Evolutionary conservation across 2,888 invertebrate species (phyloP), one percentile per base, ranked within the genome.

Genomic region (Macroteleia sp.): DNA sequence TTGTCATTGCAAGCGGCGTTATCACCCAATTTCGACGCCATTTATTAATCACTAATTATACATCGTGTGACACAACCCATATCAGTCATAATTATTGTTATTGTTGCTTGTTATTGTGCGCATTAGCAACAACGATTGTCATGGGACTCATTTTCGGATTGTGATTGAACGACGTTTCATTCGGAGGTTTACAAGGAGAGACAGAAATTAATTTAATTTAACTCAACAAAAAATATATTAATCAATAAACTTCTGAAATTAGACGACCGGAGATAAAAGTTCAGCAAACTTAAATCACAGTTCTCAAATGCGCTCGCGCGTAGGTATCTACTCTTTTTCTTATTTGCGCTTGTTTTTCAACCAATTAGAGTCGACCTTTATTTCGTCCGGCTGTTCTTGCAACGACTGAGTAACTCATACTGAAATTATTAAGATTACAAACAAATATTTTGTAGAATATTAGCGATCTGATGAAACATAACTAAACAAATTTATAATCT

Each of bases 21-120:
- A 48, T 59, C 44, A 44, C 32, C 20, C 36, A 70, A 69, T 62
- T 57, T 56, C 39, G 54, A 39, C 42, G 64, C 17, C 39, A 64
- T 59, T 70, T 64, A 64, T 52, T 34, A 48, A 32, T 28, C 44
- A 20, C 20, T 69, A 52, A 70, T 70, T 77, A 70, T 52, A 32
- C n/a, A n/a, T n/a, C n/a, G n/a, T n/a, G n/a, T 28, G 16, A 10
- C 25, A 22, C 14, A 28, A 32, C 42, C 5, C 34, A 41, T 20
- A 73, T 73, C 22, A 64, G 50, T 46, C 20, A 30, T 19, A 16
- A 48, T 64, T 57, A 32, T 57, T 70, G 28, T 54, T 32, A 14
- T 32, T 48, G 39, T 9, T 9, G 41, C 17, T 46, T 56, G 36
- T 56, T 69, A 34, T 56, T 32, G 25, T 19, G 4, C 20, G 61